Evolutionary conservation across 2,888 invertebrate species (phyloP).

Genomic region (Euspilapteryx auroguttella): DNA sequence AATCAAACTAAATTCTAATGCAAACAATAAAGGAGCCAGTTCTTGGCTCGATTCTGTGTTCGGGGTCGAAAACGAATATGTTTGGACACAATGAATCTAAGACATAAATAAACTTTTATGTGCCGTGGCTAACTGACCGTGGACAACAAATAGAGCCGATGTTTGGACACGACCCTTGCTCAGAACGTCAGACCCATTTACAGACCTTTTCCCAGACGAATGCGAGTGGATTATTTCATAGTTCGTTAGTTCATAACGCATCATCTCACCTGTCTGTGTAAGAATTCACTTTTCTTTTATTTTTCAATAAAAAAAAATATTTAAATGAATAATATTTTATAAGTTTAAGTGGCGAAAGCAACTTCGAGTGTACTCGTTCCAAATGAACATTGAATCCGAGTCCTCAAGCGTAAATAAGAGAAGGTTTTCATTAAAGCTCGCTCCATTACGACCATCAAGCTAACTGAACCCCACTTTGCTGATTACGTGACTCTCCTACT

Average conservation of each 20-base stretch:
- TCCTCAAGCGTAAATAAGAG: too few species aligned
- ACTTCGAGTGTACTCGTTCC: too few species aligned
- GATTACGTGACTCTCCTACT: constrained; percentile 13
- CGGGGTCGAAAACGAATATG: constrained; percentile 7
- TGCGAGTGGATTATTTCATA: too few species aligned
- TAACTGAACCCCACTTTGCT: constrained; percentile 12
- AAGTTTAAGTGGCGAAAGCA: too few species aligned
- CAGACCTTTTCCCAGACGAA: background rate
- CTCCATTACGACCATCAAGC: constrained; percentile 10
- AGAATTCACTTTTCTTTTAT: too few species aligned
- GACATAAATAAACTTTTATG: constrained; percentile 36
- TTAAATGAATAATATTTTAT: too few species aligned
- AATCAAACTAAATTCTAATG: too few species aligned
- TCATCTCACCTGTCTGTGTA: too few species aligned
- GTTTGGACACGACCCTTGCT: constrained; percentile 1
- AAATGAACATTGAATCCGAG: too few species aligned
- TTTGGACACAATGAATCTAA: constrained; percentile 9
- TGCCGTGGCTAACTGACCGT: constrained; percentile 53
- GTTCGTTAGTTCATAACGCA: constrained; percentile 5
- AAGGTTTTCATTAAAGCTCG: constrained; percentile 15
- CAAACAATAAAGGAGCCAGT: too few species aligned
- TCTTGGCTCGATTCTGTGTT: too few species aligned
- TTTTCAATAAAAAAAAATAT: too few species aligned
- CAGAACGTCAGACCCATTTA: background rate
- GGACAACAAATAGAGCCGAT: constrained; percentile 28